Evolutionary conservation across 2,888 invertebrate genomes (phyloP).

Genomic region (Tiliacea aurago): DNA sequence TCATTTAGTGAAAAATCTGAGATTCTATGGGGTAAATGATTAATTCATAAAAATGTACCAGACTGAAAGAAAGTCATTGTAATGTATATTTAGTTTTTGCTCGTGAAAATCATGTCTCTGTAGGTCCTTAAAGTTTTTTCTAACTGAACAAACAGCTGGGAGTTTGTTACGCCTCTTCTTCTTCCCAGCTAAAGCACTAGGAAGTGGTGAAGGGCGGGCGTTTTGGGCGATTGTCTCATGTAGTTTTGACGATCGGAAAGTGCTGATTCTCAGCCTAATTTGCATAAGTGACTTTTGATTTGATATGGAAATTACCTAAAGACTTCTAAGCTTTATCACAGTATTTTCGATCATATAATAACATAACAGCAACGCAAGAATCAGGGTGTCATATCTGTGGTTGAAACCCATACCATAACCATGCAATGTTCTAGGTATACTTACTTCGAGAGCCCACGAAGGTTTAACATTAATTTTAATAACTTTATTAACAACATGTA

Average conservation of each 20-base stretch:
- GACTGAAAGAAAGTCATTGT: background rate
- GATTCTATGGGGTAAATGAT: background rate
- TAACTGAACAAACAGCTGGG: no score
- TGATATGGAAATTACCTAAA: background rate
- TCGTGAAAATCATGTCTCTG: background rate
- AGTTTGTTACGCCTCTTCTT: no score
- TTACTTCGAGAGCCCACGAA: background rate
- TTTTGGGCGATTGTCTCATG: no score
- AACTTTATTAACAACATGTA: constrained; percentile 15
- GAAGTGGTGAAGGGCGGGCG: no score
- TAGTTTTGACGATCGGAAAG: no score
- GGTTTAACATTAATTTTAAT: constrained; percentile 20
- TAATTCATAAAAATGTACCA: background rate
- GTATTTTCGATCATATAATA: background rate
- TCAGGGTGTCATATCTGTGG: background rate
- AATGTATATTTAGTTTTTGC: background rate
- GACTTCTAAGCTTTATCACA: no score
- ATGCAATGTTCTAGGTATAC: background rate
- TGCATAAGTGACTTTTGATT: no score
- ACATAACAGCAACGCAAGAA: background rate
- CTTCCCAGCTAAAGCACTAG: no score
- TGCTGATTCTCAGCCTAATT: no score
- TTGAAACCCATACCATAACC: background rate
- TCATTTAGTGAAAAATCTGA: background rate
- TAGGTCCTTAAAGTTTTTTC: no score